A percentile compares a stretch with the other conserved stretches of the same genome.
Evolutionary conservation across 2,797 vertebrate species (phyloP).

Genomic region (Monodelphis domestica): DNA sequence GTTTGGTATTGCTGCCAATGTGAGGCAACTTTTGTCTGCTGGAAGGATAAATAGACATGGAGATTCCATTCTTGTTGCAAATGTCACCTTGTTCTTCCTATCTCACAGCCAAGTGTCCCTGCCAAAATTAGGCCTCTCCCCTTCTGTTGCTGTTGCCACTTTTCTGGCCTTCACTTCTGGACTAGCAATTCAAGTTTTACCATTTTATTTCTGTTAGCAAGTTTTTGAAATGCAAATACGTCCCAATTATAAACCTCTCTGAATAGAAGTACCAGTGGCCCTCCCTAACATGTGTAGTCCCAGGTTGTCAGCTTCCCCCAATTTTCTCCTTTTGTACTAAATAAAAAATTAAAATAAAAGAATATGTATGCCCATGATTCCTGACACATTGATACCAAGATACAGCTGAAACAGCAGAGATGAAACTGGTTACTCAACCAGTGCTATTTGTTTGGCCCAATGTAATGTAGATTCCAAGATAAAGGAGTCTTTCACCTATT

Average conservation of each 20-base stretch:
- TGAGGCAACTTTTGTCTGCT: not conserved
- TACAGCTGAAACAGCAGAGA: not conserved
- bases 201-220: conserved; percentile 29
- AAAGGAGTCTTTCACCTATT: not conserved
- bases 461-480: not conserved
- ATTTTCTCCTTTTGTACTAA: conserved; percentile 1
- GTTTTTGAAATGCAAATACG: conserved; percentile 51
- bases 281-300: conserved; percentile 9
- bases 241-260: conserved; percentile 27
- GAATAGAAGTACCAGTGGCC: not conserved
- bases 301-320: not conserved
- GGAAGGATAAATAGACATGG: not conserved
- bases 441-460: not conserved
- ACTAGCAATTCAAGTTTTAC: conserved; percentile 9
- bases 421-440: not conserved
- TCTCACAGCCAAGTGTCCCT: conserved; percentile 1
- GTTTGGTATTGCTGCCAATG: not conserved
- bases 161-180: conserved; percentile 24
- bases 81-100: not conserved
- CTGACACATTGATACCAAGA: conserved; percentile 8
- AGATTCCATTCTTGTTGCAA: conserved; percentile 8
- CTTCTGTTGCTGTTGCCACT: not conserved
- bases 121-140: not conserved
- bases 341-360: too few species aligned
- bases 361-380: not conserved